Percentiles rank a stretch among this genome's conserved stretches.
Conservation (phyloP, 1,140 invertebrate species). For the Drosophila athabasca region DNA sequence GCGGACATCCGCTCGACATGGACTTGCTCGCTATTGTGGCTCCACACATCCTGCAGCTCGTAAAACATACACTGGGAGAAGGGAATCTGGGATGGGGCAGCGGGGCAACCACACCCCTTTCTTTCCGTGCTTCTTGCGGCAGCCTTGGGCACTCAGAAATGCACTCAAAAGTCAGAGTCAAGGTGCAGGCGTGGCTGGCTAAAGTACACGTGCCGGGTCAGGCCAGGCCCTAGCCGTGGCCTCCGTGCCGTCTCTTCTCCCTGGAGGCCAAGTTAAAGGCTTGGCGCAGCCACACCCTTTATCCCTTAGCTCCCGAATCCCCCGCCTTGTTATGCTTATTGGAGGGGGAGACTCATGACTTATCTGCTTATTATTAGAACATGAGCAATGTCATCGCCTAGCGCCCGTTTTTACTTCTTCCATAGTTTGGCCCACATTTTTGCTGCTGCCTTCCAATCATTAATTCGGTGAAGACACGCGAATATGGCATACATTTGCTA, state of each 20-base stretch:
- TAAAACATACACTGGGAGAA: constrained; percentile 18
- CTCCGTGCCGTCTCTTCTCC: not conserved
- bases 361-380: constrained; percentile 61
- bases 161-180: constrained; percentile 21
- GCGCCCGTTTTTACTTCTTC: constrained; percentile 48
- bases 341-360: constrained; percentile 34
- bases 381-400: constrained; percentile 62
- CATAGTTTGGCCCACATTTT: constrained; percentile 11
- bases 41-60: constrained; percentile 30
- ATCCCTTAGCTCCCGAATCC: constrained; percentile 61
- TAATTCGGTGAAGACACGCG: constrained; percentile 57
- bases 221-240: not conserved
- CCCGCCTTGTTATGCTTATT: constrained; percentile 21
- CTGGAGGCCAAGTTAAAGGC: constrained; percentile 57
- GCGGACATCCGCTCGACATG: constrained; percentile 44
- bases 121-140: constrained; percentile 9
- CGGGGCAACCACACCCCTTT: not conserved
- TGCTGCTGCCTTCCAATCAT: constrained; percentile 14
- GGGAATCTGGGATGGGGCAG: not conserved
- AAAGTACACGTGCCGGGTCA: constrained; percentile 44
- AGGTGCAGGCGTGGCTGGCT: constrained; percentile 40
- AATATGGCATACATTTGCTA: constrained; percentile 62
- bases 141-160: constrained; percentile 31
- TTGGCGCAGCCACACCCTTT: constrained; percentile 62
- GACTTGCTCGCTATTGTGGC: constrained; percentile 26